Evolutionary conservation across 2,797 vertebrate genomes (phyloP).

Genomic region (Myoxocephalus aenaeus): DNA sequence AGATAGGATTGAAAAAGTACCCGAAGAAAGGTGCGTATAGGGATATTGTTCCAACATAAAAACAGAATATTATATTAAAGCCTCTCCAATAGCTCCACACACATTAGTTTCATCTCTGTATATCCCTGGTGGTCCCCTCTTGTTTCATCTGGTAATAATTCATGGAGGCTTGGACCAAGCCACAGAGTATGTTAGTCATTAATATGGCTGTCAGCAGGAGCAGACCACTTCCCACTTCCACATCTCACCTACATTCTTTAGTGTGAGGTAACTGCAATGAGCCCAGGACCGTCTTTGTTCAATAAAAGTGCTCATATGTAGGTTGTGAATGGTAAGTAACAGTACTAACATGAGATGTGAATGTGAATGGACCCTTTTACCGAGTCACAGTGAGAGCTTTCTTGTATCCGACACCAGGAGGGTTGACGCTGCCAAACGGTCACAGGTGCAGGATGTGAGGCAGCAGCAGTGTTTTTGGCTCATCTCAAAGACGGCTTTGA

Average conservation of each 20-base stretch:
- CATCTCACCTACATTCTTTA: constrained; percentile 1
- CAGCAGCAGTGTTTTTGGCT: constrained; percentile 62
- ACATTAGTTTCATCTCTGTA: constrained; percentile 32
- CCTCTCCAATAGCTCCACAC: constrained; percentile 8
- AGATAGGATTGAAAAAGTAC: background rate
- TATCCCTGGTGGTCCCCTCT: constrained; percentile 50
- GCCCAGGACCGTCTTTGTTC: constrained; percentile 4
- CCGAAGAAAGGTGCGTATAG: constrained; percentile 1
- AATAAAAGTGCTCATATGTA: constrained; percentile 21
- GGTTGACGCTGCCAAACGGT: constrained; percentile 62
- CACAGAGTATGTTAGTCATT: constrained; percentile 31
- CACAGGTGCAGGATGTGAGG: constrained; percentile 79
- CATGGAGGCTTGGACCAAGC: constrained; percentile 11
- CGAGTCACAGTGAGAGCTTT: constrained; percentile 61
- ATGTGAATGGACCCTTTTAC: constrained; percentile 64
- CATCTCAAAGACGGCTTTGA: constrained; percentile 75
- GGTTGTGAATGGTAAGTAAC: constrained; percentile 32
- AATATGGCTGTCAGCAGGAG: constrained; percentile 45
- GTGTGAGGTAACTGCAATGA: background rate
- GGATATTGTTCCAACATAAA: constrained; percentile 23
- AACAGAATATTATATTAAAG: constrained; percentile 28
- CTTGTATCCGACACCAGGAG: constrained; percentile 51
- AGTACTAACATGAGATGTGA: constrained; percentile 20
- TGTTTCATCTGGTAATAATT: constrained; percentile 54
- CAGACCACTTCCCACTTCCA: constrained; percentile 6